A percentile compares a stretch with the other conserved stretches of the same genome.
Evolutionary conservation across 2,888 invertebrate species (phyloP).

Genomic region (Seira sanloemensis): DNA sequence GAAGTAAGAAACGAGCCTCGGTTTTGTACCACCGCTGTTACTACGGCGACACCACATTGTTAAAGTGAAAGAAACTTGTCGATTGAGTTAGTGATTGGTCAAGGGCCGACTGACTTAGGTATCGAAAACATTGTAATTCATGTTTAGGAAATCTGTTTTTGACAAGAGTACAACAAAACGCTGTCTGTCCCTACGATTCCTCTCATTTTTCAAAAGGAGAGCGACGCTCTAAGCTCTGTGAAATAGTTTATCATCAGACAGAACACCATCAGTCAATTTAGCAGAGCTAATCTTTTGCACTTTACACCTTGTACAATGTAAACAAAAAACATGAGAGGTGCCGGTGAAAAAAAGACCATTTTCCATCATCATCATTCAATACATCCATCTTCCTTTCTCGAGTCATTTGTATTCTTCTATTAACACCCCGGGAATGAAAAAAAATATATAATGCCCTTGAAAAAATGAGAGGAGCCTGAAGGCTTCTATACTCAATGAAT

Average conservation of each 20-base stretch:
- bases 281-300: slow-evolving; percentile 3
- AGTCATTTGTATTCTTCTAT: slow-evolving; percentile 2
- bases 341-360: slow-evolving; percentile 7
- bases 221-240: no score
- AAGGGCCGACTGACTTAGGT: neutral
- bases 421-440: slow-evolving; percentile 8
- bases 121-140: slow-evolving; percentile 10
- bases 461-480: neutral
- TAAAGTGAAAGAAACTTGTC: neutral
- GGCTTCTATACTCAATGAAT: neutral
- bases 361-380: slow-evolving; percentile 8
- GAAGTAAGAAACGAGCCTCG: neutral
- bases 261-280: slow-evolving; percentile 15
- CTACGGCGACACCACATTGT: no score
- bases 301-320: slow-evolving; percentile 2
- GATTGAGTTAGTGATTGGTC: neutral
- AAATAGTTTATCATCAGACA: slow-evolving; percentile 8
- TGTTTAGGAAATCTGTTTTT: neutral
- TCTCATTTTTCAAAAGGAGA: no score
- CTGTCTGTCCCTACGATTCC: neutral
- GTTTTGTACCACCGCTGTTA: neutral
- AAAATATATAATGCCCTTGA: neutral
- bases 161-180: neutral
- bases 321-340: neutral
- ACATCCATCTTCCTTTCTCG: neutral